Percentiles rank a stretch among this genome's conserved stretches.
Evolutionary conservation across 2,888 invertebrate species (phyloP).

Genomic region (Argyresthia albistria): DNA sequence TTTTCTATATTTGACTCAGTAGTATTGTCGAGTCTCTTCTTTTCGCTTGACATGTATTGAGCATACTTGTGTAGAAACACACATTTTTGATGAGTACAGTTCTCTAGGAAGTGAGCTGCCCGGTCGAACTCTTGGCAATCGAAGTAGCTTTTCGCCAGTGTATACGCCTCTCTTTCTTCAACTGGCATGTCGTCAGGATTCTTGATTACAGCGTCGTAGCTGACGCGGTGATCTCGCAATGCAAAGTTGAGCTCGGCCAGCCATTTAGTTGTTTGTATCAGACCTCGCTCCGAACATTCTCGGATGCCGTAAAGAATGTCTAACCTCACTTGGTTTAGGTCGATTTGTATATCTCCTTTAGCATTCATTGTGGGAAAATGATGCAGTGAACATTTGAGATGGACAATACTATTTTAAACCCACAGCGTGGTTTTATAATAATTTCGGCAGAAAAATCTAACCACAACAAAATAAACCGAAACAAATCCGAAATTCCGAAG

Average conservation of each 20-base stretch:
- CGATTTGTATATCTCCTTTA: slow-evolving; percentile 53
- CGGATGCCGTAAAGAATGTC: slow-evolving; percentile 53
- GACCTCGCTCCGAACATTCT: slow-evolving; percentile 85
- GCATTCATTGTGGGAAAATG: slow-evolving; percentile 24
- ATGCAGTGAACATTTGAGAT: too few species aligned
- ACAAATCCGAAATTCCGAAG: too few species aligned
- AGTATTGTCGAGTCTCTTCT: slow-evolving; percentile 86
- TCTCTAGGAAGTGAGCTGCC: slow-evolving; percentile 84
- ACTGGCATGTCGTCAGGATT: slow-evolving; percentile 56
- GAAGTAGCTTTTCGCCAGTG: slow-evolving; percentile 89
- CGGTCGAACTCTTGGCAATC: slow-evolving; percentile 93
- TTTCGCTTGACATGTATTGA: slow-evolving; percentile 90
- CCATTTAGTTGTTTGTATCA: slow-evolving; percentile 90
- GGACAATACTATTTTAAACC: too few species aligned
- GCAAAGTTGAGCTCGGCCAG: slow-evolving; percentile 88
- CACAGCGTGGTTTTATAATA: too few species aligned
- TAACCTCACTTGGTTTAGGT: slow-evolving; percentile 52
- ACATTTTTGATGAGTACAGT: slow-evolving; percentile 78
- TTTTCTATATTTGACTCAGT: slow-evolving; percentile 49
- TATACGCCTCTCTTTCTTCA: slow-evolving; percentile 81
- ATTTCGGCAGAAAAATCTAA: too few species aligned
- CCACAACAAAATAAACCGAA: too few species aligned
- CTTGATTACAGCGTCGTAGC: slow-evolving; percentile 57
- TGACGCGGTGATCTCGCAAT: slow-evolving; percentile 76
- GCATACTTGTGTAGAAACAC: slow-evolving; percentile 90